A percentile compares a stretch with the other conserved stretches of the same genome.
These are phyloP conservation scores for Bhutanitis thaidina DNA, from an alignment of 2,888 invertebrate genomes.

Conservation along the genomic window DNA sequence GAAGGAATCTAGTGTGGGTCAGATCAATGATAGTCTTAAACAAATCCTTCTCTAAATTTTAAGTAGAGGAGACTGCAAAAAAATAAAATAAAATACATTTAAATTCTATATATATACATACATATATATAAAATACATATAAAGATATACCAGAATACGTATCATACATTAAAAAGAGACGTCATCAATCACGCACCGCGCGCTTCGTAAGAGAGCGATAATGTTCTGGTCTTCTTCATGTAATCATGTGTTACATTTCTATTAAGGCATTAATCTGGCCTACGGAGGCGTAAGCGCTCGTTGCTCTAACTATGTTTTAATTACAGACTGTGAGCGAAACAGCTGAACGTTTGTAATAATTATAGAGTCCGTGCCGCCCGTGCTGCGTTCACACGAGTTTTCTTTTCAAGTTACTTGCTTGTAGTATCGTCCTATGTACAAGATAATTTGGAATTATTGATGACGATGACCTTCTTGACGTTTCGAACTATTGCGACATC, in stretches of 20 bases:
- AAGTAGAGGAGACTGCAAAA: no score
- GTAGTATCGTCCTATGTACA: not conserved
- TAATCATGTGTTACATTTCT: constrained; percentile 71
- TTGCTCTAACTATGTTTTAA: constrained; percentile 75
- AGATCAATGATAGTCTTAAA: no score
- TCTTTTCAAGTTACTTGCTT: not conserved
- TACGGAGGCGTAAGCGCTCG: constrained; percentile 44
- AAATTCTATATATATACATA: no score
- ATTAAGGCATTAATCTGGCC: constrained; percentile 66
- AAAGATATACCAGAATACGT: not conserved
- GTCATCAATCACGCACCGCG: constrained; percentile 48
- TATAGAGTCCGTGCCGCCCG: constrained; percentile 49
- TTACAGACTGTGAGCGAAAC: constrained; percentile 58
- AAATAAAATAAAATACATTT: no score
- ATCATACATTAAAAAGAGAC: constrained; percentile 26
- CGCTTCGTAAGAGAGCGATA: constrained; percentile 45
- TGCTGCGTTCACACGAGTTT: constrained; percentile 38
- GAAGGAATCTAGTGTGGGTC: no score
- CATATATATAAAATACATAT: not conserved
- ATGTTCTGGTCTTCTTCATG: constrained; percentile 45
- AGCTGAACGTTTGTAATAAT: constrained; percentile 62
- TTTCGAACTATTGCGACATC: no score
- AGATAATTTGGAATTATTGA: no score
- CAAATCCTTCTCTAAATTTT: no score
- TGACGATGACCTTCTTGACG: no score